A percentile compares a stretch with the other conserved stretches of the same genome.
Evolutionary conservation across 2,888 invertebrate species (phyloP).

Genomic region (Ametastegia equiseti): DNA sequence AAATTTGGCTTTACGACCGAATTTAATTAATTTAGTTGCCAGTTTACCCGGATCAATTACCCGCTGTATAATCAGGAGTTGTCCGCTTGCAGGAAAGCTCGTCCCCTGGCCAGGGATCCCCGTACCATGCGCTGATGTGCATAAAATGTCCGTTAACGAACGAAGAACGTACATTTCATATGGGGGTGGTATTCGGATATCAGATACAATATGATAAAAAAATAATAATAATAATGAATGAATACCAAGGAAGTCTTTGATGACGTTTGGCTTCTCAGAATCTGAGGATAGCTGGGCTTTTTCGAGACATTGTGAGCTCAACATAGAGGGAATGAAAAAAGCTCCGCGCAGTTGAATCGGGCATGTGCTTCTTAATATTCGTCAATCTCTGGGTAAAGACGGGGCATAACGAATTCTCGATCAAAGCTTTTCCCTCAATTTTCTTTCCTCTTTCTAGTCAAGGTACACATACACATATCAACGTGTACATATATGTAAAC

Average conservation of each 20-base stretch:
- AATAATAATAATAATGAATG: too few relatives aligned
- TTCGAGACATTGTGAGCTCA: background rate
- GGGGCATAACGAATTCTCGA: constrained; percentile 16
- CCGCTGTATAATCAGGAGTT: background rate
- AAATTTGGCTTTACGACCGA: constrained; percentile 14
- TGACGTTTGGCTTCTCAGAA: too few relatives aligned
- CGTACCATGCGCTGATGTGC: too few relatives aligned
- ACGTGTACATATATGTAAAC: too few relatives aligned
- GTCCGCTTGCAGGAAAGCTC: background rate
- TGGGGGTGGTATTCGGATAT: too few relatives aligned
- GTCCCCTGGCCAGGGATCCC: too few relatives aligned
- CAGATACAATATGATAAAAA: too few relatives aligned
- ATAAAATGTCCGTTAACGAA: too few relatives aligned
- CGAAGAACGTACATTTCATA: too few relatives aligned
- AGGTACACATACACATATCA: too few relatives aligned
- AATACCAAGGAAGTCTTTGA: too few relatives aligned
- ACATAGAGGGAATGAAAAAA: background rate
- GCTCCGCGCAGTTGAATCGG: background rate
- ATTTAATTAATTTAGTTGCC: constrained; percentile 25
- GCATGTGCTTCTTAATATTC: constrained; percentile 11
- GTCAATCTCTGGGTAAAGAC: constrained; percentile 20
- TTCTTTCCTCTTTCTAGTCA: background rate
- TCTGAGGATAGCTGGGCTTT: too few relatives aligned
- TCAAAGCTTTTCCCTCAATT: constrained; percentile 3
- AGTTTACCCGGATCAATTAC: constrained; percentile 30